These are phyloP conservation scores for Gortyna flavago DNA, from an alignment of 2,888 invertebrate genomes.

Conservation along the genomic window DNA sequence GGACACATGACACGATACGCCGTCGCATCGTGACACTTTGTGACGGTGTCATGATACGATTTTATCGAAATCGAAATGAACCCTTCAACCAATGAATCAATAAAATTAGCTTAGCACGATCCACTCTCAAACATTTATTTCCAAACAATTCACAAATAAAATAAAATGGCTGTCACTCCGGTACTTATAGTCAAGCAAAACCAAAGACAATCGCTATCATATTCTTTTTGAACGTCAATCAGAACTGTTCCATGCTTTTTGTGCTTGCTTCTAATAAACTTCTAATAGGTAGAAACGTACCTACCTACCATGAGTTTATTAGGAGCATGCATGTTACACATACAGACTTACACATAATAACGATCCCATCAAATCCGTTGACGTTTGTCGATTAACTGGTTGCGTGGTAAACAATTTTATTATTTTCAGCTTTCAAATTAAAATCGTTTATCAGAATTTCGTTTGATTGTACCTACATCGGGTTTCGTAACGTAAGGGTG, in stretches of 20 bases:
- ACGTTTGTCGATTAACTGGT: constrained; percentile 28
- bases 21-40: no score
- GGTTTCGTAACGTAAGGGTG: constrained; percentile 62
- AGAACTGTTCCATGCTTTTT: neutral
- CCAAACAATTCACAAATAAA: constrained; percentile 26
- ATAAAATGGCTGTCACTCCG: constrained; percentile 8
- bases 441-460: constrained; percentile 63
- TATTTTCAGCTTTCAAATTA: constrained; percentile 56
- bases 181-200: constrained; percentile 7
- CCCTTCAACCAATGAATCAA: constrained; percentile 8
- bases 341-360: constrained; percentile 16
- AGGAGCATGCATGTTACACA: neutral
- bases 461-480: constrained; percentile 54
- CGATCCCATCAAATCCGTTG: constrained; percentile 10
- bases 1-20: no score
- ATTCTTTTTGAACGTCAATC: constrained; percentile 17
- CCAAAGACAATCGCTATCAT: constrained; percentile 12
- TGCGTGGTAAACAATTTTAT: constrained; percentile 48
- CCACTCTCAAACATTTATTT: neutral
- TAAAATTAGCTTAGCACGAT: constrained; percentile 18
- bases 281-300: neutral
- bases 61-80: neutral
- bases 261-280: neutral
- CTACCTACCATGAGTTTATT: neutral
- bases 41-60: no score